These are phyloP conservation scores for Sminthopsis crassicaudata DNA, from an alignment of 2,113 vertebrate species.

Conservation along the genomic window DNA sequence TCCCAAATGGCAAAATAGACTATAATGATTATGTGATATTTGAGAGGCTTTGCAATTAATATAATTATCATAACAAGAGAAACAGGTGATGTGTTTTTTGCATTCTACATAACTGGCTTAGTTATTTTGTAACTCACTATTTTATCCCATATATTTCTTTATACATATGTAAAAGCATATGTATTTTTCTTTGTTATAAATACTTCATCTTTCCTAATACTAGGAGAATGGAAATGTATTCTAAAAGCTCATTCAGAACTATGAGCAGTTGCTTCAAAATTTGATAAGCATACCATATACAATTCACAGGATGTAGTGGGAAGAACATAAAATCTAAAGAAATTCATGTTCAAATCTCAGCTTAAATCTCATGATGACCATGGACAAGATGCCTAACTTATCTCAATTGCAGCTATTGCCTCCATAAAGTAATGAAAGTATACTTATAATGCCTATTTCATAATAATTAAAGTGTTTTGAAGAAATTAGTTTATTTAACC, in stretches of 20 bases:
- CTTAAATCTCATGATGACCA: not conserved
- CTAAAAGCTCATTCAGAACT: not conserved
- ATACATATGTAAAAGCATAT: not conserved
- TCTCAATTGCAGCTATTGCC: not conserved
- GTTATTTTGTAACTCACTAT: not conserved
- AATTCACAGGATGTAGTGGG: not conserved
- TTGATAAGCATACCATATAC: not conserved
- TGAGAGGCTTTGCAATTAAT: not conserved
- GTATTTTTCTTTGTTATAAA: not conserved
- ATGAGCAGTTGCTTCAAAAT: not conserved
- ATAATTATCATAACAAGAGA: not conserved
- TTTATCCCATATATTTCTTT: not conserved
- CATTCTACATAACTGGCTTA: not conserved
- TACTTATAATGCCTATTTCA: not conserved
- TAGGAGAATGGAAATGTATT: not conserved
- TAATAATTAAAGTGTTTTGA: not conserved
- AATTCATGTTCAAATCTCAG: not conserved
- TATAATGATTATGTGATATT: not conserved
- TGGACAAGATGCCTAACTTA: not conserved
- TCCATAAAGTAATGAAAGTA: not conserved
- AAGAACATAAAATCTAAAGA: not conserved
- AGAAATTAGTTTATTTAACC: not conserved
- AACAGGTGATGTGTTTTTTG: not conserved
- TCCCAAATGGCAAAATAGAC: not conserved
- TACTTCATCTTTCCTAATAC: not conserved